Evolutionary conservation across 2,888 invertebrate species (phyloP).

Genomic region (Cephus nigrinus): DNA sequence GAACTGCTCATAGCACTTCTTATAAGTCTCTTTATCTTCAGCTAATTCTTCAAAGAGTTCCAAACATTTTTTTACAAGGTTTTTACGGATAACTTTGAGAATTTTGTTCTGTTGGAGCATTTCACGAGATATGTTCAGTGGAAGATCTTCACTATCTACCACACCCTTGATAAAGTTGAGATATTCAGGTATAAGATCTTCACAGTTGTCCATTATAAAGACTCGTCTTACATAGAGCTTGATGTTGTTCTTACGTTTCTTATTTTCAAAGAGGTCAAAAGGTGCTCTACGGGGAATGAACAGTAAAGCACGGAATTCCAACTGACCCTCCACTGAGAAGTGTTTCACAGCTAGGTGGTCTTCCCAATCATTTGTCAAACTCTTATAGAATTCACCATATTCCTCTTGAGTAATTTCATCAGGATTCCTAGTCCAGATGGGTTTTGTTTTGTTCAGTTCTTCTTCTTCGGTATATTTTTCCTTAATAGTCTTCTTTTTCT

Average conservation of each 20-base stretch:
- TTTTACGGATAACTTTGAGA: slow-evolving; percentile 79
- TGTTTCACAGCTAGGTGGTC: slow-evolving; percentile 74
- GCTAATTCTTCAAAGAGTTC: slow-evolving; percentile 75
- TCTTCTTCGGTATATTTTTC: slow-evolving; percentile 78
- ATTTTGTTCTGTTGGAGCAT: slow-evolving; percentile 80
- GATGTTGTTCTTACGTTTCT: slow-evolving; percentile 77
- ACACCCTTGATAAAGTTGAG: slow-evolving; percentile 73
- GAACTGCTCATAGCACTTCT: slow-evolving; percentile 79
- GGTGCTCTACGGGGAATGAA: slow-evolving; percentile 73
- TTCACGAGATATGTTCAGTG: slow-evolving; percentile 77
- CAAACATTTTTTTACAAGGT: slow-evolving; percentile 77
- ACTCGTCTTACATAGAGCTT: slow-evolving; percentile 77
- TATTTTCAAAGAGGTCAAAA: slow-evolving; percentile 78
- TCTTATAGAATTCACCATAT: slow-evolving; percentile 76
- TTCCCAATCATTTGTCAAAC: slow-evolving; percentile 75
- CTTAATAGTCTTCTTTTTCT: slow-evolving; percentile 76
- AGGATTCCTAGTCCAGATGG: slow-evolving; percentile 74
- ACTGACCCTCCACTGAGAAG: slow-evolving; percentile 69
- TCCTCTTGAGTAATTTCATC: slow-evolving; percentile 74
- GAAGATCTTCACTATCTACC: slow-evolving; percentile 77
- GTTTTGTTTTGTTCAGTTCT: slow-evolving; percentile 77
- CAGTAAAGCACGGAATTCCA: slow-evolving; percentile 73
- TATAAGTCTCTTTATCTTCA: slow-evolving; percentile 77
- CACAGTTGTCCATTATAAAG: slow-evolving; percentile 81
- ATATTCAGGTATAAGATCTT: slow-evolving; percentile 78